These are phyloP conservation scores for Ariopsis seemanni DNA, from an alignment of 2,113 vertebrate genomes.

Conservation along the genomic window DNA sequence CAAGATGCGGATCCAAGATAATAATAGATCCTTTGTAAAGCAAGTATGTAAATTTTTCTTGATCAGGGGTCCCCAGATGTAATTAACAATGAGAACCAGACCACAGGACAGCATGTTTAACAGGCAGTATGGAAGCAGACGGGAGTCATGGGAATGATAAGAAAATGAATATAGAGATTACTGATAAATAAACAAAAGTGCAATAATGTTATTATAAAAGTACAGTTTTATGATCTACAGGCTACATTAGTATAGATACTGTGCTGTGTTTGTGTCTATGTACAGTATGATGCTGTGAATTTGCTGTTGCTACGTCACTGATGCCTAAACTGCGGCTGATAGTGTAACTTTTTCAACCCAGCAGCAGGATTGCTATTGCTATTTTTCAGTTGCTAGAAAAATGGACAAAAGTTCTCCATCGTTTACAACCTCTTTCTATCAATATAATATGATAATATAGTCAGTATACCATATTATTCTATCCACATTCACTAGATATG, in stretches of 20 bases:
- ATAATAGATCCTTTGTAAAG: constrained; percentile 32
- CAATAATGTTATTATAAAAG: background rate
- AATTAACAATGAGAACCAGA: background rate
- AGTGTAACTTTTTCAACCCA: background rate
- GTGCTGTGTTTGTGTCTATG: background rate
- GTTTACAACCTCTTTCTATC: too few relatives aligned
- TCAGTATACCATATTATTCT: too few relatives aligned
- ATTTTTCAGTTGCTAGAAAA: too few relatives aligned
- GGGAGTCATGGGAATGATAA: background rate
- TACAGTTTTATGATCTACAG: background rate
- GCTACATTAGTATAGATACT: background rate
- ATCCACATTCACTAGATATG: too few relatives aligned
- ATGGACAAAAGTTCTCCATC: too few relatives aligned
- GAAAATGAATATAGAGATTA: background rate
- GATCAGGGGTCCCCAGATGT: constrained; percentile 53
- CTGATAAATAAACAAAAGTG: background rate
- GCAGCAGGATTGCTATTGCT: too few relatives aligned
- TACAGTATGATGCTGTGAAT: background rate
- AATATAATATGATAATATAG: too few relatives aligned
- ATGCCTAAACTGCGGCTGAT: background rate
- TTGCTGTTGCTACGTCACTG: background rate
- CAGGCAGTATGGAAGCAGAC: too few relatives aligned
- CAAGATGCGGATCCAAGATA: background rate
- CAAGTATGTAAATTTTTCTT: constrained; percentile 39
- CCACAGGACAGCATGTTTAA: background rate